These are phyloP conservation scores for Pandemis heparana DNA, from an alignment of 2,888 invertebrate species.

Conservation along the genomic window DNA sequence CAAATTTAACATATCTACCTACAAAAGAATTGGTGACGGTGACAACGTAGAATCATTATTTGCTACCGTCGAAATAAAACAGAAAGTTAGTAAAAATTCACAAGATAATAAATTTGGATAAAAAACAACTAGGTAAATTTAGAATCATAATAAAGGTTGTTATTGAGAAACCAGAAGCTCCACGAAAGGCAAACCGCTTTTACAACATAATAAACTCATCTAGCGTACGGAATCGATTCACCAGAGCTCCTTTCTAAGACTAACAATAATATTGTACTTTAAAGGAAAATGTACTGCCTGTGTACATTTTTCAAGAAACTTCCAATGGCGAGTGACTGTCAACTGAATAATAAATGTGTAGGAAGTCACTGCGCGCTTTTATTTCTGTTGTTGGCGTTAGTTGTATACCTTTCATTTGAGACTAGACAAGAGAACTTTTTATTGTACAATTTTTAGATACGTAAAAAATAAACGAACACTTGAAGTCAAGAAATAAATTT, in stretches of 20 bases:
- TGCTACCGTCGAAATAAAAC: too few relatives aligned
- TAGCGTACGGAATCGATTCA: conserved; percentile 52
- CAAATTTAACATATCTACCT: background rate
- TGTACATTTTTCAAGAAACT: conserved; percentile 65
- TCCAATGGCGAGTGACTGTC: conserved; percentile 71
- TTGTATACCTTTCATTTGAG: conserved; percentile 5
- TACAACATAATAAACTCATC: conserved; percentile 20
- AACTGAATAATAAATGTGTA: conserved; percentile 75
- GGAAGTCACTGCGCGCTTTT: conserved; percentile 62
- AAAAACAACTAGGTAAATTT: background rate
- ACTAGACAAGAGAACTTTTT: conserved; percentile 3
- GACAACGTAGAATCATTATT: background rate
- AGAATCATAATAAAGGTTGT: background rate
- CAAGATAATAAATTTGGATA: background rate
- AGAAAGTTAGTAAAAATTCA: background rate
- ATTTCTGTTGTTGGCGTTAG: conserved; percentile 57
- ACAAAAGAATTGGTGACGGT: background rate
- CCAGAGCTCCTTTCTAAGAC: conserved; percentile 51
- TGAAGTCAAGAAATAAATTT: background rate
- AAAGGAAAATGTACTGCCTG: conserved; percentile 62
- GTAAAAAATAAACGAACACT: conserved; percentile 6
- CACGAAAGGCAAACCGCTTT: background rate
- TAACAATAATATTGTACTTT: conserved; percentile 63
- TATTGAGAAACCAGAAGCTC: background rate
- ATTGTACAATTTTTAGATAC: background rate